Percentiles rank a stretch among this genome's conserved stretches.
These are phyloP conservation scores for Drusus annulatus DNA, from an alignment of 1,140 invertebrate genomes.

Conservation along the genomic window DNA sequence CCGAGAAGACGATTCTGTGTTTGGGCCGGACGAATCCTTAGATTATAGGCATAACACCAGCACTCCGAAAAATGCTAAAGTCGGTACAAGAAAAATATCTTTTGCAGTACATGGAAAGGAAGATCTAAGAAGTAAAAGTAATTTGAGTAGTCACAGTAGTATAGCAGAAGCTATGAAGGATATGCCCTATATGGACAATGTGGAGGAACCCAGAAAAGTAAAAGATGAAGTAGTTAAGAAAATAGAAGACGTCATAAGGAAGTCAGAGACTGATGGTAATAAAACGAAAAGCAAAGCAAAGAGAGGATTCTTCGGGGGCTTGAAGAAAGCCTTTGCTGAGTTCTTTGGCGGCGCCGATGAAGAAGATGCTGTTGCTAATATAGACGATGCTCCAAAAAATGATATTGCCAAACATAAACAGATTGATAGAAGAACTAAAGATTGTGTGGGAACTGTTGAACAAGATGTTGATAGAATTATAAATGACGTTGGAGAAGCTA, in stretches of 20 bases:
- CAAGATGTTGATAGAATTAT: neutral
- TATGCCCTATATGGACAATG: conserved; percentile 55
- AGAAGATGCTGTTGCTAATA: neutral
- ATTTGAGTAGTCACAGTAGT: conserved; percentile 50
- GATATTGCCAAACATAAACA: neutral
- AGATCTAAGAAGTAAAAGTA: conserved; percentile 17
- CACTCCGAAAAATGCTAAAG: conserved; percentile 39
- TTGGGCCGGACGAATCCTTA: neutral
- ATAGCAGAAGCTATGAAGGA: conserved; percentile 55
- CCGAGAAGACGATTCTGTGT: conserved; percentile 3
- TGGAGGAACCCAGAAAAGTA: conserved; percentile 31
- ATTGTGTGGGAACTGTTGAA: neutral
- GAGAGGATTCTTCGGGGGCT: conserved; percentile 50
- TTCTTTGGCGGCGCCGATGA: conserved; percentile 41
- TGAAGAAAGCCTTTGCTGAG: conserved; percentile 45
- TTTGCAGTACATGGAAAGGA: conserved; percentile 37
- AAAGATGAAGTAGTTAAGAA: neutral
- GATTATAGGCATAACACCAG: conserved; percentile 32
- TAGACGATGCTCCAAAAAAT: neutral
- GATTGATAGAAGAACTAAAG: neutral
- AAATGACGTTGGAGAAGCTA: neutral
- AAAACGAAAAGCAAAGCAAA: conserved; percentile 12
- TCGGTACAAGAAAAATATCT: conserved; percentile 46
- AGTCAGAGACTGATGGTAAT: conserved; percentile 10
- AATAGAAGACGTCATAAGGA: conserved; percentile 14